Percentiles rank a stretch among this genome's conserved stretches.
These are phyloP conservation scores for Alviniconcha strummeri DNA, from an alignment of 2,888 invertebrate species.

Conservation along the genomic window DNA sequence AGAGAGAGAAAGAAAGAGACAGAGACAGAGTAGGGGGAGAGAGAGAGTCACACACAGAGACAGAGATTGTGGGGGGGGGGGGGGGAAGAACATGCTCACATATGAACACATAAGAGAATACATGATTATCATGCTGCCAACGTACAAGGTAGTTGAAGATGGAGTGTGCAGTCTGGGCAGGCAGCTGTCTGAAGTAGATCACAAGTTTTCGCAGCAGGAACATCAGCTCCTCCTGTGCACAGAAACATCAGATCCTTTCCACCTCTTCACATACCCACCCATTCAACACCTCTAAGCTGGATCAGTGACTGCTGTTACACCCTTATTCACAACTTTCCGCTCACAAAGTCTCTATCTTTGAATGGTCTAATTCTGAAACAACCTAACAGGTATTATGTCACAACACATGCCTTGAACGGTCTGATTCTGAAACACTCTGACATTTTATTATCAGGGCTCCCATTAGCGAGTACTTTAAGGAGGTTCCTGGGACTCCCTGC, in stretches of 20 bases:
- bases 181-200: slow-evolving; percentile 92
- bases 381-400: too few species aligned
- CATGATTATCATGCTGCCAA: not conserved
- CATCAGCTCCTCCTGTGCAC: slow-evolving; percentile 87
- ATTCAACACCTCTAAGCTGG: not conserved
- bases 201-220: slow-evolving; percentile 92
- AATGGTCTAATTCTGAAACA: too few species aligned
- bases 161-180: slow-evolving; percentile 95
- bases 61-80: too few species aligned
- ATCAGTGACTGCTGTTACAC: not conserved
- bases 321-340: too few species aligned
- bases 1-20: not conserved
- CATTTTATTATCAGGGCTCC: too few species aligned
- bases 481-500: too few species aligned
- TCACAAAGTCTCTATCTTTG: too few species aligned
- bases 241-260: too few species aligned
- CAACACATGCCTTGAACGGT: too few species aligned
- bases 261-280: too few species aligned
- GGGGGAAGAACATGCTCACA: not conserved
- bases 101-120: not conserved
- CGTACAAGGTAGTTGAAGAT: slow-evolving; percentile 95
- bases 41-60: not conserved
- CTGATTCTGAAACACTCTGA: too few species aligned
- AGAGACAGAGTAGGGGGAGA: not conserved
- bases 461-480: too few species aligned